These are phyloP conservation scores for Catostomus latipinnis DNA, from an alignment of 2,797 vertebrate genomes.

Conservation along the genomic window DNA sequence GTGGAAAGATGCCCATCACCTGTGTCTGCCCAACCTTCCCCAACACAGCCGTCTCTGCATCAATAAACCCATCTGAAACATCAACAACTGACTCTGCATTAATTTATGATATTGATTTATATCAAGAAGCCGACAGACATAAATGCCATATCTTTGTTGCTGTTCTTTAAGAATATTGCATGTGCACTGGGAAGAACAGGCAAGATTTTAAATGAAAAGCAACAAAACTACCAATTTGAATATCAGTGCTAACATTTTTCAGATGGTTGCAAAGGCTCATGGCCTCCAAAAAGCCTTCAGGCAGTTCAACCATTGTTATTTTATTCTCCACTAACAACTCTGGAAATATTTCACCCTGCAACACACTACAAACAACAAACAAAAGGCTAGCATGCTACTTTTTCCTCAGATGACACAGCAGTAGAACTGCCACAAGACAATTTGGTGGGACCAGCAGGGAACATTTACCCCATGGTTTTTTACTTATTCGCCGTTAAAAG, in stretches of 20 bases:
- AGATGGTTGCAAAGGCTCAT: not conserved
- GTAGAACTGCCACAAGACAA: no score
- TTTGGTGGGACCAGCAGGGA: no score
- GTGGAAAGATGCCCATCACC: conserved; percentile 49
- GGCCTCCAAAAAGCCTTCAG: not conserved
- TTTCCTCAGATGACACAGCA: no score
- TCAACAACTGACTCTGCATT: conserved; percentile 20
- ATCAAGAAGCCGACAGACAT: conserved; percentile 17
- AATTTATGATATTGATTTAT: conserved; percentile 26
- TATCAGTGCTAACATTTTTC: conserved; percentile 26
- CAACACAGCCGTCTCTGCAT: conserved; percentile 6
- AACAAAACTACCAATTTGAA: conserved; percentile 17
- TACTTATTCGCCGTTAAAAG: no score
- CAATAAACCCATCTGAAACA: conserved; percentile 31
- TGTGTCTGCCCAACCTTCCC: conserved; percentile 13
- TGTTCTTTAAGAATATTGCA: conserved; percentile 2
- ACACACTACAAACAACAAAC: not conserved
- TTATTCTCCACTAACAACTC: not conserved
- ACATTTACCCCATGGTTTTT: no score
- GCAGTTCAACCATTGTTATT: not conserved
- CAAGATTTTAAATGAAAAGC: conserved; percentile 20
- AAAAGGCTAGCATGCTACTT: not conserved
- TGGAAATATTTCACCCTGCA: not conserved
- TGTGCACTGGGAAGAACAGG: not conserved
- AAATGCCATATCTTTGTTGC: not conserved